A percentile compares a stretch with the other conserved stretches of the same genome.
These are phyloP conservation scores for Cheilosia grossa DNA, from an alignment of 2,888 invertebrate species.

Conservation along the genomic window DNA sequence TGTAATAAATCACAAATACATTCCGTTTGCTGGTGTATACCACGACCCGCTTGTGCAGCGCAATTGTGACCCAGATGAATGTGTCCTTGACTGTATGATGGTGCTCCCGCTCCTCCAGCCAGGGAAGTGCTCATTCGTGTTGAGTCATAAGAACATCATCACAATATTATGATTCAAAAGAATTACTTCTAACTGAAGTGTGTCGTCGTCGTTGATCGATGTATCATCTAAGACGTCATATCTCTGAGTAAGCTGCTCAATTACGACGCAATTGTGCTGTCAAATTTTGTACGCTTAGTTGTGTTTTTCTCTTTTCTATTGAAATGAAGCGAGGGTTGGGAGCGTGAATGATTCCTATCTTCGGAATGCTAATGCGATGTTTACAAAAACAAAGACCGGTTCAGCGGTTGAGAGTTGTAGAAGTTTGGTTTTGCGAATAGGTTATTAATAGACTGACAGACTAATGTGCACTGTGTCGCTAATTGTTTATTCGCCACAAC, in stretches of 20 bases:
- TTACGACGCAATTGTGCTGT: conserved; percentile 44
- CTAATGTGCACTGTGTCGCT: neutral
- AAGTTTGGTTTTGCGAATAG: conserved; percentile 39
- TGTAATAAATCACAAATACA: conserved; percentile 48
- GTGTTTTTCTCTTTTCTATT: conserved; percentile 4
- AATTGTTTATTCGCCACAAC: too few relatives aligned
- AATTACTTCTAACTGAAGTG: conserved; percentile 3
- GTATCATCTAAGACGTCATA: conserved; percentile 66
- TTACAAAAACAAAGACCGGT: conserved; percentile 6
- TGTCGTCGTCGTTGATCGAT: conserved; percentile 18
- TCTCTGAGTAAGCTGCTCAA: conserved; percentile 19
- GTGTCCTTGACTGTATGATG: conserved; percentile 41
- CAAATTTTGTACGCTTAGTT: conserved; percentile 14
- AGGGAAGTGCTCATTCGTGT: conserved; percentile 24
- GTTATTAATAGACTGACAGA: conserved; percentile 50
- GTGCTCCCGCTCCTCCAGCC: conserved; percentile 3
- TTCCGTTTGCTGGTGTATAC: conserved; percentile 5
- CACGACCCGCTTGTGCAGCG: conserved; percentile 15
- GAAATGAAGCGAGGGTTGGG: neutral
- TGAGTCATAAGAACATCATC: conserved; percentile 24
- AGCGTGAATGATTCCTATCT: conserved; percentile 29
- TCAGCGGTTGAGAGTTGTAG: neutral
- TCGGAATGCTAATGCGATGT: conserved; percentile 33
- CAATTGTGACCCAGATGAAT: conserved; percentile 39
- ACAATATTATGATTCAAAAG: conserved; percentile 33